Base-by-base conservation (phyloP, 2,113 vertebrate genomes). In the Paraplagusia blochii region DNA sequence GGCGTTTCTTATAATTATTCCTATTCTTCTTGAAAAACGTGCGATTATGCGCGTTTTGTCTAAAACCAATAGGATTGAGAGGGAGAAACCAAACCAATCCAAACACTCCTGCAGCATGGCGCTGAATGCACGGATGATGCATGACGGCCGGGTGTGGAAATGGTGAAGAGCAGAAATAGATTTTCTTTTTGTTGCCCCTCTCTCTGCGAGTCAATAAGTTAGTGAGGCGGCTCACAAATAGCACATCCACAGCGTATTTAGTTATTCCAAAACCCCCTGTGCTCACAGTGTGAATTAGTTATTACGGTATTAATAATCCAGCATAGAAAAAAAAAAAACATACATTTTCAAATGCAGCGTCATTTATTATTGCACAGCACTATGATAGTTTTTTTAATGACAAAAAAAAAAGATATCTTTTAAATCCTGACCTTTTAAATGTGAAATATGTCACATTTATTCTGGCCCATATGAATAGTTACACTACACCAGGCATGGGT, bases 191-290 rank as follows among this genome's bases (percentile, higher is more conserved):
- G 52, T 34, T 1, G 18, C 51, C 11, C 33, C 5, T 4, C 5
- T 11, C 56, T 0, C 40, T 44, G 13, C 11, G 12, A 56, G 66
- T 79, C 69, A 76, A 74, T 78, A 73, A 70, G 33, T 72, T 17
- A 69, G 40, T 38, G 44, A 63, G 45, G 46, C 46, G 11, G 67
- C 57, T 60, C 55, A 46, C 39, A 72, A 72, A 72, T 9, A 58
- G 34, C 42, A 72, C 55, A 75, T 74, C 67, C 54, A 60, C 43
- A 48, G 19, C 53, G 58, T 39, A 69, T 53, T 44, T 15, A 1
- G 14, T 58, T 35, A 56, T 42, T 53, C 19, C 29, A 40, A 38
- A 11, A 22, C 17, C 0, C 11, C 38, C 7, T n/a, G 11, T 17
- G 29, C 44, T 40, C 38, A 40, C 13, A 40, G 5, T 1, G 2